These are phyloP conservation scores for Ceuthmochares aereus DNA, from an alignment of 2,113 vertebrate genomes.

Conservation along the genomic window DNA sequence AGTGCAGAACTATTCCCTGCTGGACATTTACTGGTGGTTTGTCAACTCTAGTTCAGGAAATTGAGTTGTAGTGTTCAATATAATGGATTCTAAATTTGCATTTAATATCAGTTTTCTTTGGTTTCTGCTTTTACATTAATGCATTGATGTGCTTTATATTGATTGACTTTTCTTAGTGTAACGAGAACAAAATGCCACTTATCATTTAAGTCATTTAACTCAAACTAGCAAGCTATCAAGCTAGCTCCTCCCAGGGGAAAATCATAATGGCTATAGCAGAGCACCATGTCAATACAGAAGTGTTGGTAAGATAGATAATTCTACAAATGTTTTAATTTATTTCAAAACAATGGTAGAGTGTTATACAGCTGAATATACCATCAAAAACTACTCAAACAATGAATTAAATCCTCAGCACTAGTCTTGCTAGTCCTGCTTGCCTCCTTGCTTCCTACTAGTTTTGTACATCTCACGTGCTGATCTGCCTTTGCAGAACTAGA, in stretches of 20 bases:
- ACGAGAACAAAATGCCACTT: conserved; percentile 49
- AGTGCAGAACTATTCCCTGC: conserved; percentile 37
- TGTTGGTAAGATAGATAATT: conserved; percentile 11
- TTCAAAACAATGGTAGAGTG: background rate
- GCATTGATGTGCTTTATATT: conserved; percentile 54
- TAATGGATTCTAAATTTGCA: conserved; percentile 61
- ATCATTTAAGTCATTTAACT: conserved; percentile 60
- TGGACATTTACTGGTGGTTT: conserved; percentile 59
- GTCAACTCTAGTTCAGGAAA: conserved; percentile 67
- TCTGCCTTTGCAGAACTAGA: background rate
- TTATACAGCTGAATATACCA: background rate
- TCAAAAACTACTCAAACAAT: background rate
- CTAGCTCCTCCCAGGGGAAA: conserved; percentile 18
- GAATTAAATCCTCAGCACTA: background rate
- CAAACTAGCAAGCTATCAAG: conserved; percentile 46
- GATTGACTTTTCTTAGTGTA: conserved; percentile 41
- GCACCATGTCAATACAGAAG: background rate
- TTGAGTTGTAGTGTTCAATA: conserved; percentile 53
- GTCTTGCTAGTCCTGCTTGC: background rate
- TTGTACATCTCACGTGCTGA: background rate
- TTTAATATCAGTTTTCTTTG: conserved; percentile 69
- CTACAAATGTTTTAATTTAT: conserved; percentile 35
- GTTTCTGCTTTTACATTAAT: conserved; percentile 64
- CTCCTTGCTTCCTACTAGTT: background rate
- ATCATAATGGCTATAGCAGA: background rate